Percentiles rank a stretch among this genome's conserved stretches.
These are phyloP conservation scores for Andrena chrysosceles DNA, from an alignment of 2,888 invertebrate species.

Conservation along the genomic window DNA sequence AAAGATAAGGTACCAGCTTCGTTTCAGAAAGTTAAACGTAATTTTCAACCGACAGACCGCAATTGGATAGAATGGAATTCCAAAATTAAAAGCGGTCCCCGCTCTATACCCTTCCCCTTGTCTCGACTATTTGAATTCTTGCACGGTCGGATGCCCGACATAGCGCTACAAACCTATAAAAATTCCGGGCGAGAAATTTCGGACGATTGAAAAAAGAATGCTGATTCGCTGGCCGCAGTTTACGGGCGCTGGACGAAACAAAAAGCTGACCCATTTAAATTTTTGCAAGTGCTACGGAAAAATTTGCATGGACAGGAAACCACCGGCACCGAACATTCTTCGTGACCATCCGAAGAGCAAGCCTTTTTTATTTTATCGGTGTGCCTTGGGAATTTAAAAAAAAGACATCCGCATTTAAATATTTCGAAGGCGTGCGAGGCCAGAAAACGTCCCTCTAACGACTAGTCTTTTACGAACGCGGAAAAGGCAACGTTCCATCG, in stretches of 20 bases:
- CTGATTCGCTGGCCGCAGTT: background rate
- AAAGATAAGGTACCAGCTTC: too few relatives aligned
- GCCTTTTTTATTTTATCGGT: background rate
- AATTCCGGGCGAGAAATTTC: constrained; percentile 19
- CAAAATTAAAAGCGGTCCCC: constrained; percentile 8
- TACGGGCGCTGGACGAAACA: background rate
- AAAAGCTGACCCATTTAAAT: constrained; percentile 28
- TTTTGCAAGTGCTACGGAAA: constrained; percentile 7
- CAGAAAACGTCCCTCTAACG: background rate
- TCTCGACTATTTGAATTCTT: constrained; percentile 22
- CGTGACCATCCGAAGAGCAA: background rate
- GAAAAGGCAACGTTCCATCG: background rate
- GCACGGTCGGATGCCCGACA: constrained; percentile 24
- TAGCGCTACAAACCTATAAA: constrained; percentile 20
- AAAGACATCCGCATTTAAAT: background rate
- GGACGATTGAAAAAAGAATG: constrained; percentile 3
- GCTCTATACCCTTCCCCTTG: background rate
- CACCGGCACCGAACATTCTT: background rate
- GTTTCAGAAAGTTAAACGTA: too few relatives aligned
- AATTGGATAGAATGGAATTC: constrained; percentile 10
- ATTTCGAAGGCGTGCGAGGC: background rate
- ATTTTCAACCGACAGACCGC: background rate
- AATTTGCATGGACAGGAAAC: constrained; percentile 25
- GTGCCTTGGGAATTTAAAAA: background rate
- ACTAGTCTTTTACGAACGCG: background rate